Conservation (phyloP, 2,113 vertebrate species). For the Empidonax traillii region DNA sequence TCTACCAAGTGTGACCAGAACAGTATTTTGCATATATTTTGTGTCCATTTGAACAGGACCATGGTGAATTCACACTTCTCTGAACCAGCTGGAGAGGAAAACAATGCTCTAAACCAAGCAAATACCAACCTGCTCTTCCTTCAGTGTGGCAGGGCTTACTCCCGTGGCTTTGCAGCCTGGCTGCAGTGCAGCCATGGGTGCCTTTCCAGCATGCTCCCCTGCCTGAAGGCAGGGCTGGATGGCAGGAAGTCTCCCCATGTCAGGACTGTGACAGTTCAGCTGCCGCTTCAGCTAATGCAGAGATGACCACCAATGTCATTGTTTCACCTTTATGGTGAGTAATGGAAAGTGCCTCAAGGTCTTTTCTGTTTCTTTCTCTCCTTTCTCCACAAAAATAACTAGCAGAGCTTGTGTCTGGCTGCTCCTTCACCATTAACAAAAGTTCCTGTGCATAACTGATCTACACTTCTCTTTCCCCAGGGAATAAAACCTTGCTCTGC, state of each 20-base stretch:
- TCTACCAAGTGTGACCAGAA: not conserved
- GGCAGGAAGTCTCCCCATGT: not conserved
- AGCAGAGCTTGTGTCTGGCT: not conserved
- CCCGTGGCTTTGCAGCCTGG: rapidly evolving
- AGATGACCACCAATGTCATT: not conserved
- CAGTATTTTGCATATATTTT: not conserved
- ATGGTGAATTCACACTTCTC: not conserved
- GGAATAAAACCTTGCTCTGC: not conserved
- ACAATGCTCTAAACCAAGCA: not conserved
- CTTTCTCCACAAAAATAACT: not conserved
- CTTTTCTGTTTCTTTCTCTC: not conserved
- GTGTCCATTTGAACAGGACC: not conserved
- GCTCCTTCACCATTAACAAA: not conserved
- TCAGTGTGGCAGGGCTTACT: rapidly evolving
- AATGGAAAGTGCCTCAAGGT: not conserved
- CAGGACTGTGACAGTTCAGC: not conserved
- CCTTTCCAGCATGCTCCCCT: not conserved
- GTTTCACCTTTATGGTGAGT: not conserved
- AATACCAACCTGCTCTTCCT: not conserved
- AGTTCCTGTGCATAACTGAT: not conserved
- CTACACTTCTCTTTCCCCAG: not conserved
- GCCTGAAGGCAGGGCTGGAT: not conserved
- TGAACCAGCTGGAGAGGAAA: not conserved
- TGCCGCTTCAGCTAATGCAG: not conserved
- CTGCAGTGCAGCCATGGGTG: not conserved